phyloP scores from a whole-genome alignment of 2,113 vertebrate species.

The Ancistrus triradiatus region DNA sequence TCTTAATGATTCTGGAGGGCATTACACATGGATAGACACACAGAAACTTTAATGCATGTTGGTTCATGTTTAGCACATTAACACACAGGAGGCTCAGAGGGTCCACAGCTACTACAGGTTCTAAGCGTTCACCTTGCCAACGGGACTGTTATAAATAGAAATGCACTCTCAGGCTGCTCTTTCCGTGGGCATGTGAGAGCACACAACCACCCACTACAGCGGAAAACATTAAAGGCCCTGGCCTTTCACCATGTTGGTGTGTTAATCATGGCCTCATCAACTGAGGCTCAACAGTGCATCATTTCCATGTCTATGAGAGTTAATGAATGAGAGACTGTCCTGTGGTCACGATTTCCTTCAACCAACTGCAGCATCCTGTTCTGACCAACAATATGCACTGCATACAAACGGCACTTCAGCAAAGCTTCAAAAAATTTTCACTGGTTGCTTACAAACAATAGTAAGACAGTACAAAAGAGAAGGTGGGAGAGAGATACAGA shows the following conservation, averaged over 20 bases:
- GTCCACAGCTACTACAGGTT: constrained; percentile 24
- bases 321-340: constrained; percentile 5
- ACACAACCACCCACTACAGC: constrained; percentile 25
- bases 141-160: constrained; percentile 41
- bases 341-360: constrained; percentile 42
- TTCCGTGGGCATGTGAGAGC: constrained; percentile 4
- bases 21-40: background rate
- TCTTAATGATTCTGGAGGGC: no score
- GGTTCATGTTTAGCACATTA: constrained; percentile 9
- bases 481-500: background rate
- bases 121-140: constrained; percentile 31
- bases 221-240: constrained; percentile 32
- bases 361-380: background rate
- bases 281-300: constrained; percentile 8
- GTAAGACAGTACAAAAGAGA: no score
- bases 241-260: constrained; percentile 17
- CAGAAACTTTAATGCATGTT: constrained; percentile 5
- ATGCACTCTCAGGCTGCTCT: constrained; percentile 4
- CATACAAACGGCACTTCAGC: constrained; percentile 26
- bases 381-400: constrained; percentile 4
- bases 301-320: constrained; percentile 43
- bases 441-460: no score
- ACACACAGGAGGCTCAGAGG: constrained; percentile 13
- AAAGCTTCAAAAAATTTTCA: constrained; percentile 10
- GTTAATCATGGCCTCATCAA: background rate